These are phyloP conservation scores for Drosophila aldrichi DNA, from an alignment of 2,888 invertebrate genomes.

Conservation along the genomic window DNA sequence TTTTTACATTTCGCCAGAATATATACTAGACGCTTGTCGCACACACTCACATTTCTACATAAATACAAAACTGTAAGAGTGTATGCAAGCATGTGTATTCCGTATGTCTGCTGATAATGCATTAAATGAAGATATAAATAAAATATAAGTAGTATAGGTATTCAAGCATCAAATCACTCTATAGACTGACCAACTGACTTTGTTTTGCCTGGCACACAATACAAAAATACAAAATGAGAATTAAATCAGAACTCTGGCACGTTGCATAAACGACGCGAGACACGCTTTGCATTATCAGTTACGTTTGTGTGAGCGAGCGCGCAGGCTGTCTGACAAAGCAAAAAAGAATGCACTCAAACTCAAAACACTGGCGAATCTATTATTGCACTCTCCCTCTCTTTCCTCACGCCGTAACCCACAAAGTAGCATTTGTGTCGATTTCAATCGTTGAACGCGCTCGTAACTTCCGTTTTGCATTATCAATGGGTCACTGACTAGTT, in stretches of 20 bases:
- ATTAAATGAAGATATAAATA: slow-evolving; percentile 21
- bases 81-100: slow-evolving; percentile 16
- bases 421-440: slow-evolving; percentile 25
- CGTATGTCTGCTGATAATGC: slow-evolving; percentile 27
- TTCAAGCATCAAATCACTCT: slow-evolving; percentile 9
- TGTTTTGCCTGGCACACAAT: slow-evolving; percentile 1
- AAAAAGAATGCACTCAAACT: slow-evolving; percentile 11
- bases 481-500: slow-evolving; percentile 68
- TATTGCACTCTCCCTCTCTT: slow-evolving; percentile 18
- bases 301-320: not conserved
- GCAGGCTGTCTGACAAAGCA: slow-evolving; percentile 10
- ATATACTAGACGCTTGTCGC: slow-evolving; percentile 53
- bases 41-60: not conserved
- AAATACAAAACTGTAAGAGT: not conserved
- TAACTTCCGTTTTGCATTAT: slow-evolving; percentile 69
- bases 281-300: slow-evolving; percentile 47
- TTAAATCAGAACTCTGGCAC: slow-evolving; percentile 24
- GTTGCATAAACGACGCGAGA: slow-evolving; percentile 36
- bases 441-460: slow-evolving; percentile 30
- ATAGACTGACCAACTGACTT: slow-evolving; percentile 20
- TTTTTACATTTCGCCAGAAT: slow-evolving; percentile 77
- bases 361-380: slow-evolving; percentile 9
- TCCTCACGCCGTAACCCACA: slow-evolving; percentile 4
- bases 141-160: slow-evolving; percentile 11
- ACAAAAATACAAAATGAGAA: slow-evolving; percentile 5